Evolutionary conservation across 1,140 invertebrate genomes (phyloP).

Genomic region (Druon quercuslanigerum): DNA sequence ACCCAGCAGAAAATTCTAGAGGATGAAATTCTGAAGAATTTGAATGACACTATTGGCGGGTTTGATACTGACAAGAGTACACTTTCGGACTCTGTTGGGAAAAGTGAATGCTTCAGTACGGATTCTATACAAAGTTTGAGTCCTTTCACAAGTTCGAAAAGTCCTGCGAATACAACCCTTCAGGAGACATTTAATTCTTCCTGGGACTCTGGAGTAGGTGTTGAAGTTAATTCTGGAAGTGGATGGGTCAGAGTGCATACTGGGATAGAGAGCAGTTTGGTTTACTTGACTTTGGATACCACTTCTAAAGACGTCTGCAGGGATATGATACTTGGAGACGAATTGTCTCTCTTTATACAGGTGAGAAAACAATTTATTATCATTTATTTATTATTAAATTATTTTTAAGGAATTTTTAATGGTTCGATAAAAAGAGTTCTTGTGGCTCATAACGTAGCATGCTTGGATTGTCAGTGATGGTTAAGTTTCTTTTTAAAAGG

Average conservation of each 20-base stretch:
- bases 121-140: slow-evolving; percentile 64
- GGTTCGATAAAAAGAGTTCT: too few relatives aligned
- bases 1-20: slow-evolving; percentile 42
- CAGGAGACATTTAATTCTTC: slow-evolving; percentile 57
- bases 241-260: slow-evolving; percentile 80
- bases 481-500: too few relatives aligned
- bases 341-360: slow-evolving; percentile 80
- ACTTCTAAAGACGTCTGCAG: slow-evolving; percentile 79
- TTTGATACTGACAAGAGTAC: slow-evolving; percentile 61
- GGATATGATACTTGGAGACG: slow-evolving; percentile 77
- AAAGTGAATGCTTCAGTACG: slow-evolving; percentile 60
- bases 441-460: too few relatives aligned
- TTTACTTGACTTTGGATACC: slow-evolving; percentile 79
- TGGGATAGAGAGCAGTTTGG: slow-evolving; percentile 77
- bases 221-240: slow-evolving; percentile 64
- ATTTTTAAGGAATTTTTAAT: too few relatives aligned
- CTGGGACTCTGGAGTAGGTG: slow-evolving; percentile 71
- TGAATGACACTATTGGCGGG: slow-evolving; percentile 68
- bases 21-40: slow-evolving; percentile 62
- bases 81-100: slow-evolving; percentile 26
- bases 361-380: slow-evolving; percentile 57
- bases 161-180: slow-evolving; percentile 27
- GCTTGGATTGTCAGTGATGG: too few relatives aligned
- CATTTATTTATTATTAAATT: background rate
- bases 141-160: slow-evolving; percentile 42